These are phyloP conservation scores for Chironex yamaguchii DNA, from an alignment of 30 jellyfish, hydroid and myxozoan genomes.

Conservation along the genomic window DNA sequence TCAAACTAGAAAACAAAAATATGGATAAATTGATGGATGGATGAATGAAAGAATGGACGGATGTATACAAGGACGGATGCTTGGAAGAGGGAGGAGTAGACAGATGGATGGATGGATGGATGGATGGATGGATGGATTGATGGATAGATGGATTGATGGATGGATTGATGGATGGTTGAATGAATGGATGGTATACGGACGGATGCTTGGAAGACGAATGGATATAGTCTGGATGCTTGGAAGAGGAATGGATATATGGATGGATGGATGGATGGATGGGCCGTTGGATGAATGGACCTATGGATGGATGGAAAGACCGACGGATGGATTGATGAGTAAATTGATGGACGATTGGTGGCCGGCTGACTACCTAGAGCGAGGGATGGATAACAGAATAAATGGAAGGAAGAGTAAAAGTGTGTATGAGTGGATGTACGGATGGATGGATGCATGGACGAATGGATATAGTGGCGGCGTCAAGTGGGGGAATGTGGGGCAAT, in stretches of 20 bases:
- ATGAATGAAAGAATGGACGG: constrained; percentile 58
- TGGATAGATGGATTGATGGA: constrained; percentile 29
- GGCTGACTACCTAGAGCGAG: too few species aligned
- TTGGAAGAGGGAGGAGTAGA: constrained; percentile 1
- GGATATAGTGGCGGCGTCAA: not conserved
- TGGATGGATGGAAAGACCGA: not conserved
- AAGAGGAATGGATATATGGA: not conserved
- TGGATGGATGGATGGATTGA: not conserved
- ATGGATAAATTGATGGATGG: too few species aligned
- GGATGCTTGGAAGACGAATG: constrained; percentile 24
- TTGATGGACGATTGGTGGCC: too few species aligned
- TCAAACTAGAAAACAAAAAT: too few species aligned
- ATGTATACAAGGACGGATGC: constrained; percentile 36
- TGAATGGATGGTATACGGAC: too few species aligned
- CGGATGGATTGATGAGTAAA: not conserved
- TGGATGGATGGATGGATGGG: not conserved
- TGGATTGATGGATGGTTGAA: too few species aligned
- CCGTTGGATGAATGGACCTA: not conserved
- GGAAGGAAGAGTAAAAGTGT: not conserved
- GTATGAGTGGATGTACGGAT: constrained; percentile 6
- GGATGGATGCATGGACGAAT: not conserved
- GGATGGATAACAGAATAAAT: not conserved
- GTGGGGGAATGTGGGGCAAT: not conserved
- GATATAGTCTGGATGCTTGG: constrained; percentile 47
- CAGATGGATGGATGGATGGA: not conserved